Conservation (phyloP, 2,113 vertebrate species). For the Paralichthys olivaceus region DNA sequence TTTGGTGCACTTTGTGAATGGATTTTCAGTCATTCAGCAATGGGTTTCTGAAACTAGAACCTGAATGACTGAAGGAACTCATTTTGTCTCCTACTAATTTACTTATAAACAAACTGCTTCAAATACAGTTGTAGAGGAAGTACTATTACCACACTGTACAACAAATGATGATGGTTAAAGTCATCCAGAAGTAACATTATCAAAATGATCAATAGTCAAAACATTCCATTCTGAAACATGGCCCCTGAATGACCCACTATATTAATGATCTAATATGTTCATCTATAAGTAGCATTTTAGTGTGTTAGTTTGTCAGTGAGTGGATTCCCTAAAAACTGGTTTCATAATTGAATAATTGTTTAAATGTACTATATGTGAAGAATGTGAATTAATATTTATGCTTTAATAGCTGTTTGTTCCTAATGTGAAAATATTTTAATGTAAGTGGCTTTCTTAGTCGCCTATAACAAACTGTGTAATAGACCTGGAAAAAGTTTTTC, state of each 20-base stretch:
- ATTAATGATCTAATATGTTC: neutral
- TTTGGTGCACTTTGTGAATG: conserved; percentile 57
- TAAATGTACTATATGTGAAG: no score
- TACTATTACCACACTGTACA: neutral
- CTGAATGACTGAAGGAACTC: conserved; percentile 27
- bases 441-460: no score
- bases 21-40: conserved; percentile 36
- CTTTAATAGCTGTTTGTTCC: no score
- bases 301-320: no score
- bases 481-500: no score
- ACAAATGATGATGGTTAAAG: neutral
- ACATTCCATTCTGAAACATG: neutral
- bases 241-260: neutral
- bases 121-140: neutral
- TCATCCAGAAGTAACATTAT: neutral
- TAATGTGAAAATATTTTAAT: neutral
- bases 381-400: no score
- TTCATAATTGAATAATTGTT: no score
- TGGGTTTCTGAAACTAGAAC: conserved; percentile 47
- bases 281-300: neutral
- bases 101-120: neutral
- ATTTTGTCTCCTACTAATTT: neutral
- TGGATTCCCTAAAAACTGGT: no score
- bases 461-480: no score
- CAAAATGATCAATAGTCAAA: neutral